Evolutionary conservation across 2,113 vertebrate species (phyloP).

Genomic region (Ceuthmochares aereus): DNA sequence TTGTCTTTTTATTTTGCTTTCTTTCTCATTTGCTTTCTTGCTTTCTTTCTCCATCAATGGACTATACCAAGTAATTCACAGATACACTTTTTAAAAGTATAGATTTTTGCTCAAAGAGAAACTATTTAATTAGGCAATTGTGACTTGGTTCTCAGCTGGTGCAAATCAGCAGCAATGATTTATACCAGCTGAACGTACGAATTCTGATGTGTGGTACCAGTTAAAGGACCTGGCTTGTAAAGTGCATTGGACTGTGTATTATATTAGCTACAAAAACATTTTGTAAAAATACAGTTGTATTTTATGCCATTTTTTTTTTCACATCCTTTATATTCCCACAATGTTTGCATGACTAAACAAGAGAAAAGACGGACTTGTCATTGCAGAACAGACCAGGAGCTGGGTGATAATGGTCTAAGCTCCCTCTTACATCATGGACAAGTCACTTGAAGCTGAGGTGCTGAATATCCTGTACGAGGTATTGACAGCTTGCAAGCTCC

Average conservation of each 20-base stretch:
- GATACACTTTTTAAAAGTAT: not conserved
- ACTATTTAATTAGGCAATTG: slow-evolving; percentile 20
- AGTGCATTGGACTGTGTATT: slow-evolving; percentile 10
- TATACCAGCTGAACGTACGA: slow-evolving; percentile 18
- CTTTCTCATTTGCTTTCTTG: not conserved
- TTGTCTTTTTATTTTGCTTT: no score
- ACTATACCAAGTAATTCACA: not conserved
- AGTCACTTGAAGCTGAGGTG: not conserved
- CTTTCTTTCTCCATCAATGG: not conserved
- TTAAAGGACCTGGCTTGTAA: slow-evolving; percentile 10
- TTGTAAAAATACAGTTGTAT: not conserved
- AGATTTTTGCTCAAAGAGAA: not conserved
- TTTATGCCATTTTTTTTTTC: not conserved
- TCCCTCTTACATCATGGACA: not conserved
- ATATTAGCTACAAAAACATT: not conserved
- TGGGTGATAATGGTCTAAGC: not conserved
- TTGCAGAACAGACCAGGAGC: not conserved
- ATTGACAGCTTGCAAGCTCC: not conserved
- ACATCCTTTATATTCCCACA: not conserved
- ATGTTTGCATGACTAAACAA: not conserved
- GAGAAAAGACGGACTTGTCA: not conserved
- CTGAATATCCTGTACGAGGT: not conserved
- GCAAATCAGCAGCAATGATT: slow-evolving; percentile 48
- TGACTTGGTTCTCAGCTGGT: slow-evolving; percentile 32
- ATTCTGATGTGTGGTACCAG: not conserved